These are phyloP conservation scores for Raja brachyura DNA, from an alignment of 2,113 vertebrate genomes.

Conservation along the genomic window DNA sequence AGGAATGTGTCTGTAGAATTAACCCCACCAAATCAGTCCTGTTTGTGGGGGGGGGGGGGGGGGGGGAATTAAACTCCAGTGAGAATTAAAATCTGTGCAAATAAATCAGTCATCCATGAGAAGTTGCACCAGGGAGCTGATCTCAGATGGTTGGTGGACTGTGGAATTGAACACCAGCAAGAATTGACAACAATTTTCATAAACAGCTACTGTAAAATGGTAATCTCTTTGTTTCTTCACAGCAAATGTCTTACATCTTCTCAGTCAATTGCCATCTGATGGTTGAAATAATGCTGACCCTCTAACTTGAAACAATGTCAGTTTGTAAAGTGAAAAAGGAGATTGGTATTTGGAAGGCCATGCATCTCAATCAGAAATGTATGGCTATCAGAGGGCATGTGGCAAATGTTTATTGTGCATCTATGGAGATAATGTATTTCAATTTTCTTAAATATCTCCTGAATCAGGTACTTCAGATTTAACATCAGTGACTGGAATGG, in stretches of 20 bases:
- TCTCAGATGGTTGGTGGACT: neutral
- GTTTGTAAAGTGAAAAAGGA: neutral
- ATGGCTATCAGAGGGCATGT: neutral
- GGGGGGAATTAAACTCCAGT: neutral
- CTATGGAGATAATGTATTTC: neutral
- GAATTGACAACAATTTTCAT: neutral
- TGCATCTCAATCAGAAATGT: neutral
- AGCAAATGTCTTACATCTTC: neutral
- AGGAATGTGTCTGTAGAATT: neutral
- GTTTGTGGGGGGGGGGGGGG: too few species aligned
- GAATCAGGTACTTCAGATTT: neutral
- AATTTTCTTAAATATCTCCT: neutral
- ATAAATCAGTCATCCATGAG: too few species aligned
- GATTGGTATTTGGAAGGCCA: neutral
- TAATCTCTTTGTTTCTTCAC: neutral
- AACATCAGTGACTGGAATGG: neutral
- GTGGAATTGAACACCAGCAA: neutral
- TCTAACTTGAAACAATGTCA: neutral
- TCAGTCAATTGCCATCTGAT: neutral
- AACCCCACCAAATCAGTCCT: too few species aligned
- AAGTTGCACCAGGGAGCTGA: too few species aligned
- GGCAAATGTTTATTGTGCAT: neutral
- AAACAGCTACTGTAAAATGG: neutral
- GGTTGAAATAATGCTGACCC: neutral
- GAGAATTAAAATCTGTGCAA: neutral